Percentiles rank a stretch among this genome's conserved stretches.
These are phyloP conservation scores for Zoanthus sociatus DNA, from an alignment of 92 coral and sea anemone genomes.

Conservation along the genomic window DNA sequence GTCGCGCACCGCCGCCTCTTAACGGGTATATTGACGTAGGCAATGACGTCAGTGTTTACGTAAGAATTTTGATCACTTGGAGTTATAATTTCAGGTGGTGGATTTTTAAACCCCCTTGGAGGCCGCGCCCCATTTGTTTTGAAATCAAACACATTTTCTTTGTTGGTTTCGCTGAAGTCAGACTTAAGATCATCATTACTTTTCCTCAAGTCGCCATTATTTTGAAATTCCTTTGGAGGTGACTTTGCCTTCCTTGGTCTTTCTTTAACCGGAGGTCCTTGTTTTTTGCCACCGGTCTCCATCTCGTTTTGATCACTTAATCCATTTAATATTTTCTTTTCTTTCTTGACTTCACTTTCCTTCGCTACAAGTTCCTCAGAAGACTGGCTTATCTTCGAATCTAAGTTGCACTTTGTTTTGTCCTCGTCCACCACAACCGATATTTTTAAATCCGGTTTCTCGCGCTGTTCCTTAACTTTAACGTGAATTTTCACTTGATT, in stretches of 20 bases:
- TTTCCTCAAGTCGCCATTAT: constrained; percentile 27
- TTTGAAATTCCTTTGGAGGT: constrained; percentile 45
- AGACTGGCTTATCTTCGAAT: not conserved
- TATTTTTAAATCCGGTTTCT: constrained; percentile 30
- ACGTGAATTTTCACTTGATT: constrained; percentile 22
- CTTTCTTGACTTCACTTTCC: not conserved
- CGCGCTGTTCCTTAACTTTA: constrained; percentile 15
- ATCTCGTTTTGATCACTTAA: not conserved
- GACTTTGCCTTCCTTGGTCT: constrained; percentile 5
- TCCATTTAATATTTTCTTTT: constrained; percentile 41
- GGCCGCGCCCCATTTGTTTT: constrained; percentile 16
- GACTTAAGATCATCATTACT: constrained; percentile 27
- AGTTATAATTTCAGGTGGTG: constrained; percentile 70
- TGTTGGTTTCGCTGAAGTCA: constrained; percentile 39
- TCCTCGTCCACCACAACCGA: constrained; percentile 35
- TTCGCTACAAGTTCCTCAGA: not conserved
- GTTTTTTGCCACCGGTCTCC: constrained; percentile 36
- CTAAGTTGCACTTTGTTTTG: constrained; percentile 2
- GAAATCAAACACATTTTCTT: constrained; percentile 21
- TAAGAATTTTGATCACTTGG: constrained; percentile 52
- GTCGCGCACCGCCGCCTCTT: constrained; percentile 67
- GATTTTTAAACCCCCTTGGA: constrained; percentile 77
- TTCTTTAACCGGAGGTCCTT: constrained; percentile 41
- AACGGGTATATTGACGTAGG: constrained; percentile 80
- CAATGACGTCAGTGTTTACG: constrained; percentile 36